Evolutionary conservation across 2,113 vertebrate genomes (phyloP).

Genomic region (Trichomycterus rosablanca): DNA sequence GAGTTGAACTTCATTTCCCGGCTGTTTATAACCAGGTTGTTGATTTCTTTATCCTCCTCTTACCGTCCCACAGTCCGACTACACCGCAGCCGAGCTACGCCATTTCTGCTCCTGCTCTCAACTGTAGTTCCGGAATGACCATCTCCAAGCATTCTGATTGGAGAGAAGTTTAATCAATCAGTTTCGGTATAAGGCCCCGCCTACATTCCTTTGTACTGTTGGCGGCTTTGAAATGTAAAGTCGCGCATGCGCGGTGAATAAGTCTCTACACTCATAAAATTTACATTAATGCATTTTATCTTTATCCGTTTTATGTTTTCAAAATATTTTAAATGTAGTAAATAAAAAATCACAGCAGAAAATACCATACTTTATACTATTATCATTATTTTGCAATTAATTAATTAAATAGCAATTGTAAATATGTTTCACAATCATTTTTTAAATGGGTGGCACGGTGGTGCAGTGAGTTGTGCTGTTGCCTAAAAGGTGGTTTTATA

Average conservation of each 20-base stretch:
- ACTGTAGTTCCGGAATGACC: slow-evolving; percentile 24
- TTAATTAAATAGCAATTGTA: too few relatives aligned
- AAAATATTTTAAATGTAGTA: too few relatives aligned
- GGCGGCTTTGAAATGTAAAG: background rate
- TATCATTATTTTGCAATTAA: too few relatives aligned
- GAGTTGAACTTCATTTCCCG: background rate
- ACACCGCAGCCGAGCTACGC: slow-evolving; percentile 27
- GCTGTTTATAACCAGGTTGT: background rate
- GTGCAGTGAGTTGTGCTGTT: too few relatives aligned
- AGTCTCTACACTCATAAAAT: too few relatives aligned
- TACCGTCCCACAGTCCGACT: background rate
- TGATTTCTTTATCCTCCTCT: background rate
- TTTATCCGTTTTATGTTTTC: too few relatives aligned
- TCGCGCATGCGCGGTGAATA: background rate
- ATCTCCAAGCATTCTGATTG: slow-evolving; percentile 25
- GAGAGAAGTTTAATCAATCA: background rate
- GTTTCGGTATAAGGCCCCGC: background rate
- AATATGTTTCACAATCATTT: too few relatives aligned
- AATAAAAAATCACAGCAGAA: too few relatives aligned
- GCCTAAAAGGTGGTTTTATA: too few relatives aligned
- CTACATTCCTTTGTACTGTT: background rate
- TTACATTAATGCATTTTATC: too few relatives aligned
- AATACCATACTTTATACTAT: too few relatives aligned
- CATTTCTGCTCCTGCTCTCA: slow-evolving; percentile 35
- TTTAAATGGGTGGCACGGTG: too few relatives aligned